Percentiles rank a stretch among this genome's conserved stretches.
phyloP scores from a whole-genome alignment of 2,113 vertebrate genomes.

The Zosterops hypoxanthus region DNA sequence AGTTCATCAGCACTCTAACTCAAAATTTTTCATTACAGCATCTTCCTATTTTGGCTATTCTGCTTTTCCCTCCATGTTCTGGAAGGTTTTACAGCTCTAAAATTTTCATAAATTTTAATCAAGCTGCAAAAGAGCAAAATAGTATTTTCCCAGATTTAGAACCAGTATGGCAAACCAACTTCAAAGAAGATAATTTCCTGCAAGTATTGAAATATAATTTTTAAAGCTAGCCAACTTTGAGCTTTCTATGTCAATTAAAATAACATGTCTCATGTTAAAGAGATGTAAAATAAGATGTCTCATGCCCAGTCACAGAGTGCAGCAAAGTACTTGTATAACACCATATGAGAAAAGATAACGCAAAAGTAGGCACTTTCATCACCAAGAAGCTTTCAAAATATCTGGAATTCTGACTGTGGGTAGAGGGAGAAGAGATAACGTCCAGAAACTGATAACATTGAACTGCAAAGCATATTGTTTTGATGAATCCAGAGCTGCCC shows the following conservation, averaged over 20 bases:
- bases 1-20: background rate
- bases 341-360: background rate
- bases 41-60: background rate
- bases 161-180: background rate
- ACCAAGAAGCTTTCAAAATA: background rate
- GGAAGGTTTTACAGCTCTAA: background rate
- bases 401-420: background rate
- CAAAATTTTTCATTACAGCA: background rate
- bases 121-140: background rate
- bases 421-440: background rate
- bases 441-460: background rate
- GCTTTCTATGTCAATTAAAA: background rate
- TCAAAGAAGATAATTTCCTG: background rate
- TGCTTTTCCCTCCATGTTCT: background rate
- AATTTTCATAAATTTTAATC: background rate
- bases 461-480: background rate
- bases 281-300: too few relatives aligned
- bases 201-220: background rate
- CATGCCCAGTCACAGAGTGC: accelerated
- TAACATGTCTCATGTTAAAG: background rate
- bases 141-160: background rate
- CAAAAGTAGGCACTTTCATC: background rate
- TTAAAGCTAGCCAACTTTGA: background rate
- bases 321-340: background rate
- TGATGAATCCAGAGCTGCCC: background rate